Evolutionary conservation across 2,797 vertebrate genomes (phyloP), one percentile per base, ranked within the genome.

Genomic region (Diplodus sargus): DNA sequence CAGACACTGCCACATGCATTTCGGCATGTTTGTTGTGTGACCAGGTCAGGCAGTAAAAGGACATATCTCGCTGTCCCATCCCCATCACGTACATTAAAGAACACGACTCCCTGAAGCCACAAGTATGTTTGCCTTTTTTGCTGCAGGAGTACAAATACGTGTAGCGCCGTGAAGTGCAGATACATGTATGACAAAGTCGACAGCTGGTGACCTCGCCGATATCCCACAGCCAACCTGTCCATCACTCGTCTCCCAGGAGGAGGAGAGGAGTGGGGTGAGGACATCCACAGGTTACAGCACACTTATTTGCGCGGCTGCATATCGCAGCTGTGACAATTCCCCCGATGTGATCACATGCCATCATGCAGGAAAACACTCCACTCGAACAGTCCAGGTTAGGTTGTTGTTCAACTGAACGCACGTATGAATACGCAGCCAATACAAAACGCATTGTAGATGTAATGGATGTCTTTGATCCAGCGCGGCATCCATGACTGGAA

Each of bases 401-500:
- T 70, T 66, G 56, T 15, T 47, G 52, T 58, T 79, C 56, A 48
- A 13, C 4, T 14, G 28, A 57, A 30, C 13, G 13, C 71, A 60
- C 63, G 43, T 30, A 23, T 16, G 11, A 53, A 74, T 11, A 64
- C 54, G 68, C 49, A 25, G 56, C 14, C 57, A 73, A 8, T 45
- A 47, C 48, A 56, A 70, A 79, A 60, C 4, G 67, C 60, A 49
- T 70, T 6, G 12, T 34, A 45, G 49, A 78, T 64, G 70, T 68
- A 79, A 79, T 81, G 8, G 15, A n/a, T 54, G 56, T 30, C 45
- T 89, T 68, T 87, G 78, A 90, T 79, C 69, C 87, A 60, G 81
- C 81, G 65, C 67, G 86, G 67, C 84, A 85, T 74, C 88, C 81
- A 49, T 79, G 85, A 85, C 80, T 81, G 76, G 71, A 71, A 86